A percentile compares a stretch with the other conserved stretches of the same genome.
Conservation (phyloP, 1,140 invertebrate genomes). For the Microplitis demolitor region DNA sequence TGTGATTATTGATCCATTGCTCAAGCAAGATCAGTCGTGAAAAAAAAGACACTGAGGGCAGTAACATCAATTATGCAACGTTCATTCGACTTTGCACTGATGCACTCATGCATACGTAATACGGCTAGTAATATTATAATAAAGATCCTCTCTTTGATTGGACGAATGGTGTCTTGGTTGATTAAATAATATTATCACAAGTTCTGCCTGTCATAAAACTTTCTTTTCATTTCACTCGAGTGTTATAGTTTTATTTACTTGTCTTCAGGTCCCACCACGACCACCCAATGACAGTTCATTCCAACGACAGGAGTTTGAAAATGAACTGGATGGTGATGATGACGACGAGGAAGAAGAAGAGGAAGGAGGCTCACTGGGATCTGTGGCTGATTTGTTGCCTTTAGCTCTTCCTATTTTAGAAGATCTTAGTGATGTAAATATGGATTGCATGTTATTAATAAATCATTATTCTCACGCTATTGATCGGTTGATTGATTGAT, state of each 20-base stretch:
- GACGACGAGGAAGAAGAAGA: conserved; percentile 20
- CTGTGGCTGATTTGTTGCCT: conserved; percentile 47
- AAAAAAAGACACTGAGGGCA: conserved; percentile 25
- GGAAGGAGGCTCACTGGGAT: conserved; percentile 43
- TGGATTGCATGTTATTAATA: conserved; percentile 1
- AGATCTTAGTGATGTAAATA: conserved; percentile 54
- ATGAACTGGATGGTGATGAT: conserved; percentile 20
- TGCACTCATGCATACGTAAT: conserved; percentile 7
- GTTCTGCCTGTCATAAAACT: conserved; percentile 1
- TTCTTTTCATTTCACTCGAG: not conserved
- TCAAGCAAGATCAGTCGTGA: conserved; percentile 30
- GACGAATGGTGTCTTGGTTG: no score
- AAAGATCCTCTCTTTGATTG: not conserved
- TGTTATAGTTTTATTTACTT: conserved; percentile 23
- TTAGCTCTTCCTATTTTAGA: conserved; percentile 50
- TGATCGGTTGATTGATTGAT: not conserved
- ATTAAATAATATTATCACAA: not conserved
- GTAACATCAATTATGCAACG: conserved; percentile 21
- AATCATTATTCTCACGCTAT: not conserved
- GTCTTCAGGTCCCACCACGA: conserved; percentile 32
- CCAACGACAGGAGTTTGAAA: conserved; percentile 33
- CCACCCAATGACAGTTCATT: conserved; percentile 40
- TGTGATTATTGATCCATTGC: conserved; percentile 34
- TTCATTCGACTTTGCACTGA: not conserved
- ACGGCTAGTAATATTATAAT: not conserved